Percentiles rank a stretch among this genome's conserved stretches.
These are phyloP conservation scores for Microctenopoma stevenorrisi DNA, from an alignment of 2,797 vertebrate genomes.

Conservation along the genomic window DNA sequence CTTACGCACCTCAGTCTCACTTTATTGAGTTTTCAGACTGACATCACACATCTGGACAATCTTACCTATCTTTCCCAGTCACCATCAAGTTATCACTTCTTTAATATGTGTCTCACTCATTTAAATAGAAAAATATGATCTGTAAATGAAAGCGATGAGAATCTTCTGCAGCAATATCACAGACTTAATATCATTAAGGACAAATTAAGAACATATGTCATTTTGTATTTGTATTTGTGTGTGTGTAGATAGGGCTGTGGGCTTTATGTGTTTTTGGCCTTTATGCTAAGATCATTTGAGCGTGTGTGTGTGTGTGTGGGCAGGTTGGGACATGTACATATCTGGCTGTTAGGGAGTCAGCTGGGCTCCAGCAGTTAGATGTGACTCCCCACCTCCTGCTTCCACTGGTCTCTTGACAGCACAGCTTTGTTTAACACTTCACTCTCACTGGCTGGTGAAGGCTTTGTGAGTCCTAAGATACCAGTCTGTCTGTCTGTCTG, in stretches of 20 bases:
- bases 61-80: no score
- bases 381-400: conserved; percentile 7
- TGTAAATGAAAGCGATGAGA: no score
- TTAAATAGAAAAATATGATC: no score
- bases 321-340: conserved; percentile 40
- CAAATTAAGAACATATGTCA: no score
- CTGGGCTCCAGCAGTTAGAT: conserved; percentile 11
- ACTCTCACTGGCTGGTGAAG: conserved; percentile 8
- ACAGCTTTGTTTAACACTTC: neutral
- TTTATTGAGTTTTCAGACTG: no score
- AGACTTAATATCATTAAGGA: neutral
- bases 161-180: neutral
- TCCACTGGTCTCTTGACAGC: conserved; percentile 1
- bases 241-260: neutral
- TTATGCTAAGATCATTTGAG: neutral
- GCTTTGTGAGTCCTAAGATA: conserved; percentile 25
- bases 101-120: neutral
- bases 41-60: no score
- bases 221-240: no score
- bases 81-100: neutral
- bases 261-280: no score
- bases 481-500: neutral
- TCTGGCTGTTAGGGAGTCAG: conserved; percentile 33
- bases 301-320: conserved; percentile 1
- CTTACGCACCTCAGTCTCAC: no score